These are phyloP conservation scores for Galaxias olidus DNA, from an alignment of 2,797 vertebrate genomes.

Conservation along the genomic window DNA sequence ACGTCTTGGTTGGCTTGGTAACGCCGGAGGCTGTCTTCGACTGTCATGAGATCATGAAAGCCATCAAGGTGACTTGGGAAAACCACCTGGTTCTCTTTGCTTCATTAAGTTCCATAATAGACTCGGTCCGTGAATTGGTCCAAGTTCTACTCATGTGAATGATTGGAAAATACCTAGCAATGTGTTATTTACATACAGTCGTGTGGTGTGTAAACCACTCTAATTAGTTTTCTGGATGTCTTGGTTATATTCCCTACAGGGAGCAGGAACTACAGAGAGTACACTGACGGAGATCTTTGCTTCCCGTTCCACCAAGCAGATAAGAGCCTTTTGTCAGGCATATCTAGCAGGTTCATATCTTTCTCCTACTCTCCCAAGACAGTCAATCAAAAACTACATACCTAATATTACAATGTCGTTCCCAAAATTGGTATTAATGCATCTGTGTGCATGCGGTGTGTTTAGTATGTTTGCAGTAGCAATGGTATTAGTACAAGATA, in stretches of 20 bases:
- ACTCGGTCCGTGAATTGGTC: no score
- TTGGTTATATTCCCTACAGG: conserved; percentile 59
- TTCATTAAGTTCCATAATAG: neutral
- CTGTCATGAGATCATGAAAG: conserved; percentile 77
- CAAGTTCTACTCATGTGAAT: no score
- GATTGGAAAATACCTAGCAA: no score
- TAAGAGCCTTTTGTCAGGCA: conserved; percentile 79
- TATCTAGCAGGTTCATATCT: conserved; percentile 78
- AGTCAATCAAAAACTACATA: no score
- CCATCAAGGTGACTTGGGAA: conserved; percentile 78
- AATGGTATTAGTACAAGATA: neutral
- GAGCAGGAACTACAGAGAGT: conserved; percentile 82
- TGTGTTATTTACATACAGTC: no score
- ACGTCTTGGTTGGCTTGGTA: conserved; percentile 78
- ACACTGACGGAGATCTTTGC: conserved; percentile 86
- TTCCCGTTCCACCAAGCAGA: conserved; percentile 82
- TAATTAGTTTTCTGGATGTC: conserved; percentile 4
- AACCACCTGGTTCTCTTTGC: conserved; percentile 4
- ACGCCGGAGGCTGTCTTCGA: conserved; percentile 76
- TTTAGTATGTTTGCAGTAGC: neutral
- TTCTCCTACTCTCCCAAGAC: no score
- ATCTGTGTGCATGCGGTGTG: neutral
- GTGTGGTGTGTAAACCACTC: no score
- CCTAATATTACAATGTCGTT: no score
- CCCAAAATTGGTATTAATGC: neutral